Conservation (phyloP, 2,888 invertebrate genomes). For the Macropis europaea region DNA sequence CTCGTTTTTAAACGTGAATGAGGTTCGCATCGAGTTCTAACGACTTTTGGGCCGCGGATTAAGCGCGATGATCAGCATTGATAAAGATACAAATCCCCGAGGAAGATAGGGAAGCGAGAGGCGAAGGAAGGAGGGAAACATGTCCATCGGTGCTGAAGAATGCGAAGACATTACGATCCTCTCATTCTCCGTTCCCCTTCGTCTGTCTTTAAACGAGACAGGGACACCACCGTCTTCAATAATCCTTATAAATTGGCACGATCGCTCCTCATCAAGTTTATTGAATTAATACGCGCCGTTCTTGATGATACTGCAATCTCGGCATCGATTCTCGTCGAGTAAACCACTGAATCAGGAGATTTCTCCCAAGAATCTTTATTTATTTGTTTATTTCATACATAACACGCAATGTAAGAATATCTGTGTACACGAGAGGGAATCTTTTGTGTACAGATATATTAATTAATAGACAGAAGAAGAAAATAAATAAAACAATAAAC, state of each 20-base stretch:
- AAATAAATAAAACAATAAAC: no score
- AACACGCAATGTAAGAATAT: no score
- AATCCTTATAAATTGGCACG: constrained; percentile 68
- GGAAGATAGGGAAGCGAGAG: constrained; percentile 25
- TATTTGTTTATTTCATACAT: neutral
- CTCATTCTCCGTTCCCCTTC: constrained; percentile 36
- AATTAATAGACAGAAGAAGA: no score
- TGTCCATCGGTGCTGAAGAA: constrained; percentile 63
- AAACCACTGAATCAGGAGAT: neutral
- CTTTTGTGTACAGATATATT: no score
- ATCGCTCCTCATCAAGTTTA: constrained; percentile 69
- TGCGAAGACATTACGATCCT: constrained; percentile 61
- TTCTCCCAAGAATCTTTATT: neutral
- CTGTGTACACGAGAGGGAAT: no score
- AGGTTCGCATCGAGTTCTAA: constrained; percentile 57
- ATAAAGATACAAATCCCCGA: constrained; percentile 54
- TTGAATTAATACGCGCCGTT: constrained; percentile 67
- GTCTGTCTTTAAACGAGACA: constrained; percentile 49
- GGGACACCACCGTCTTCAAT: constrained; percentile 52
- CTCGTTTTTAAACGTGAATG: constrained; percentile 23
- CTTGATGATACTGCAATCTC: constrained; percentile 17
- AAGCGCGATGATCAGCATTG: constrained; percentile 59
- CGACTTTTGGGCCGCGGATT: constrained; percentile 58
- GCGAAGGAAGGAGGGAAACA: constrained; percentile 30
- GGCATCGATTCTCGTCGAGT: neutral